phyloP scores from a whole-genome alignment of 2,113 vertebrate genomes.

The Shinisaurus crocodilurus region DNA sequence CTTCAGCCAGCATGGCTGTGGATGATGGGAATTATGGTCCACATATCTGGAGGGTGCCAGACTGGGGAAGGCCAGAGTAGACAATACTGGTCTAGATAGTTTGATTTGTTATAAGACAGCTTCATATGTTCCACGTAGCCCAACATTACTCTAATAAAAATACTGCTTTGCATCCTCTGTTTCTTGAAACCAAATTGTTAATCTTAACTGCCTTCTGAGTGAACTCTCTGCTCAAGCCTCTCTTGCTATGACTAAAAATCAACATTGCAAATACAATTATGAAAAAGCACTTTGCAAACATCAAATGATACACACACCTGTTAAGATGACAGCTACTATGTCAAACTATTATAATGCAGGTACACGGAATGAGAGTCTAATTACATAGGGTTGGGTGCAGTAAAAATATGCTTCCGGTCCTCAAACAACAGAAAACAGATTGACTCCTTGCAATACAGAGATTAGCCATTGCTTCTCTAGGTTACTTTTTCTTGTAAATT shows the following conservation, averaged over 20 bases:
- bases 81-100: neutral
- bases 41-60: neutral
- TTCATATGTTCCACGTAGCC: too few relatives aligned
- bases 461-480: neutral
- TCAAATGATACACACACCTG: constrained; percentile 39
- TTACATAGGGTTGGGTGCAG: constrained; percentile 1
- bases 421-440: neutral
- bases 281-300: constrained; percentile 56
- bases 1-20: neutral
- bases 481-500: neutral
- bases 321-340: constrained; percentile 52
- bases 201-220: neutral
- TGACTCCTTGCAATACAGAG: neutral
- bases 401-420: neutral
- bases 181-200: constrained; percentile 12
- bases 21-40: neutral
- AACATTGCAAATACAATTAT: constrained; percentile 40
- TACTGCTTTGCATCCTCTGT: neutral
- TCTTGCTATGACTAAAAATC: constrained; percentile 32
- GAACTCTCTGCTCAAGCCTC: constrained; percentile 18
- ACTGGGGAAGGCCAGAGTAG: neutral
- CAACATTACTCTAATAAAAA: neutral
- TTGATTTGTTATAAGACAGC: neutral
- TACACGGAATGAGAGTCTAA: neutral
- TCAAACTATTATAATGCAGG: constrained; percentile 37